These are phyloP conservation scores for Tringa solitaria DNA, from an alignment of 2,113 vertebrate species.

Conservation along the genomic window DNA sequence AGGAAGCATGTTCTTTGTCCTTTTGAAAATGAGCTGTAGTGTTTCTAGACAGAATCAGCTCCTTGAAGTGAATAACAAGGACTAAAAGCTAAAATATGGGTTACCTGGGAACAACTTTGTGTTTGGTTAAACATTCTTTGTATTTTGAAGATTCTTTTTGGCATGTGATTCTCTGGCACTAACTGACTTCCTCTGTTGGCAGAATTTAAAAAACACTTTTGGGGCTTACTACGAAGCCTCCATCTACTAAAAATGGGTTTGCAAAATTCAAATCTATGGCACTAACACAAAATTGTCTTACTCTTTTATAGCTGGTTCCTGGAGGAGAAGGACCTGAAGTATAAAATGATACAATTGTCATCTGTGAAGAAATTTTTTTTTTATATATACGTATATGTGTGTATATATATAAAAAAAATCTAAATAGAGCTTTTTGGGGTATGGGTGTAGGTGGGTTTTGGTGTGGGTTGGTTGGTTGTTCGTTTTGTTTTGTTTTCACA, in stretches of 20 bases:
- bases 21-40: neutral
- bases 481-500: neutral
- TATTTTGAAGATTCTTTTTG: neutral
- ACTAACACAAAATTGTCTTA: neutral
- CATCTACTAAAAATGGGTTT: neutral
- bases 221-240: neutral
- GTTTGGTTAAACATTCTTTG: neutral
- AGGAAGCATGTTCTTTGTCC: neutral
- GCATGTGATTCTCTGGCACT: neutral
- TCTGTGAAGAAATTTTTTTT: neutral
- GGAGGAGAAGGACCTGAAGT: conserved; percentile 98
- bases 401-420: neutral
- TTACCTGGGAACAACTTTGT: neutral
- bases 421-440: neutral
- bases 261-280: neutral
- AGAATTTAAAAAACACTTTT: neutral
- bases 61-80: neutral
- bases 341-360: conserved; percentile 57
- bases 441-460: neutral
- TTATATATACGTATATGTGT: neutral
- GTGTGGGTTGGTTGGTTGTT: neutral
- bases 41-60: neutral
- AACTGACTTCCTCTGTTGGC: neutral
- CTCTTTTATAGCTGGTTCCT: conserved; percentile 86
- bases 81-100: neutral